Base-by-base conservation (phyloP, 2,797 vertebrate genomes). In the Pseudopleuronectes americanus region DNA sequence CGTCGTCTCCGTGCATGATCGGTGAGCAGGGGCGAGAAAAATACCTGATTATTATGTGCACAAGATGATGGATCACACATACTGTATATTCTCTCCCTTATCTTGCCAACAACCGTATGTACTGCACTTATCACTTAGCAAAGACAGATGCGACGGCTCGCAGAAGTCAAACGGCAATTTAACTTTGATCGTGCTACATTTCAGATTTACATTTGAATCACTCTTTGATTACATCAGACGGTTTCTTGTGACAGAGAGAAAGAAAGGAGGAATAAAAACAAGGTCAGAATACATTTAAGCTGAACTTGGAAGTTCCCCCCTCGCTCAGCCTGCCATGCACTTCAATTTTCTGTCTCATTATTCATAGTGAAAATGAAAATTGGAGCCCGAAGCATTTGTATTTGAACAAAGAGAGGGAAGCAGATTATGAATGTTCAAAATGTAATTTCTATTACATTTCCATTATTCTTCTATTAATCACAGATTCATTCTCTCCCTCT, bases 381-480 rank as follows among this genome's bases (percentile, higher is more conserved):
- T 90, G 91, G 81, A 90, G 91, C 89, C 92, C 76, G 83, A 77
- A 94, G 93, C 90, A 90, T 91, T 93, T 93, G 91, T 93, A 87
- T 94, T 93, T 92, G 91, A 94, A 94, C 92, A 94, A 94, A 94
- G 90, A 89, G 86, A 84, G 80, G 71, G 87, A 80, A 88, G 87
- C 84, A 93, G 92, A 94, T 93, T 93, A 94, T 93, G 91, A 89
- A 92, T 93, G 91, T 93, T 90, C 82, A 87, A 91, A 94, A 91
- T 90, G 88, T 93, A 91, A 93, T 94, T 95, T 94, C 90, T 94
- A 93, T 94, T 94, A 93, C 91, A 91, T 81, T 93, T 93, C 90
- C 89, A 93, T 93, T 93, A 93, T 92, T 95, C 90, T 92, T 93
- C 87, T 93, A 90, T 94, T 94, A 94, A 94, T 94, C 93, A 94